Base-by-base conservation (phyloP, 2,888 invertebrate species). In the Lamellibrachia satsuma region DNA sequence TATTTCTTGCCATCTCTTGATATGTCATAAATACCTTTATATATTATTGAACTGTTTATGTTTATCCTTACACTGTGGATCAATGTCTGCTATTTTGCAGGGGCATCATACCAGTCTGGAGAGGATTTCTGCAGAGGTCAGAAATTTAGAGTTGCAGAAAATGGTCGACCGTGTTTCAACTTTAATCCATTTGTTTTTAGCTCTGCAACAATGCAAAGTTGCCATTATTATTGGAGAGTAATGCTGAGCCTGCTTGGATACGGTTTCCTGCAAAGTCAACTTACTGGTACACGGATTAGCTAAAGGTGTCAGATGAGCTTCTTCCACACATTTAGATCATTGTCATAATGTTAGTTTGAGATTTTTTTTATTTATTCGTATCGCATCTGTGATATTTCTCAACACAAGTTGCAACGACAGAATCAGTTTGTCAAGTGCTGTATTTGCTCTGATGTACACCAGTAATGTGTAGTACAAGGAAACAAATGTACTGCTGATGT, bases 151-250 rank as follows among this genome's bases (percentile, higher is more conserved):
- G 96, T 96, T 7, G 95, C 95, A 8, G 95, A 96, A 90, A 95
- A 95, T 11, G 95, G 95, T 92, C 92, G 93, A n/a, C 94, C 95
- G 92, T 96, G 96, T 93, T 96, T 96, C 93, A 95, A 96, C 90
- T 96, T 95, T 94, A 96, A 96, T 93, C 96, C 96, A 2, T 95
- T 94, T 90, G 96, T 96, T 51, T 96, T 96, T 94, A 96, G 93
- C 27, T 27, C 52, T 52, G 91, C 92, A 15, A 22, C 75, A 75
- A 75, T 22, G 4, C 75, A 75, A 75, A 11, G 22, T 15, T 75
- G 75, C 6, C 75, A 15, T 6, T 75, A 75, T n/a, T 75, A 75
- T 15, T 0, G 15, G 4, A 75, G 75, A 75, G 22, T 75, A 3
- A 6, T 75, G 75, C 75, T 75, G 75, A n/a, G 75, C 6, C n/a